A percentile compares a stretch with the other conserved stretches of the same genome.
Evolutionary conservation across 2,113 vertebrate species (phyloP).

Genomic region (Zeus faber): DNA sequence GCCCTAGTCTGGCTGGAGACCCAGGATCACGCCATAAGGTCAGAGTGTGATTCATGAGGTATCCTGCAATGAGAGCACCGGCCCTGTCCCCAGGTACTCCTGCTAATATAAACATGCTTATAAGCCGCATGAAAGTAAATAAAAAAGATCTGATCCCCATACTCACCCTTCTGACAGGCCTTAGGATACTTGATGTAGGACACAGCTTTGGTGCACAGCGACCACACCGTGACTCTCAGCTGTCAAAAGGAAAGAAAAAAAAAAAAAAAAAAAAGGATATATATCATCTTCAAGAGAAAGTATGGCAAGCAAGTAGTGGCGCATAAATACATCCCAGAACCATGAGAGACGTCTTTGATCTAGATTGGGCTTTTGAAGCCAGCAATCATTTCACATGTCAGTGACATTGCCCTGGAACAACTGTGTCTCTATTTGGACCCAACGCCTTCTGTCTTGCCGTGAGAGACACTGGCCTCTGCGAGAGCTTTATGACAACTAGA

Average conservation of each 20-base stretch:
- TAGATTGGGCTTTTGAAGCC: not conserved
- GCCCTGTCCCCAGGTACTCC: conserved; percentile 58
- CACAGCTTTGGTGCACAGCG: conserved; percentile 93
- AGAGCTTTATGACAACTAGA: not conserved
- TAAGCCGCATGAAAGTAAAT: conserved; percentile 22
- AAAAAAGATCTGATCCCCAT: conserved; percentile 13
- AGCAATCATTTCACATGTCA: not conserved
- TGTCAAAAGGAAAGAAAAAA: conserved; percentile 56
- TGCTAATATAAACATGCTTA: conserved; percentile 18
- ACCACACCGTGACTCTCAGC: conserved; percentile 97
- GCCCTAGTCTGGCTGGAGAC: conserved; percentile 33
- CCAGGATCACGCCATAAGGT: conserved; percentile 52
- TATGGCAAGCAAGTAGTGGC: not conserved
- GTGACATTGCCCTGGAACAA: not conserved
- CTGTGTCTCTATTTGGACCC: not conserved
- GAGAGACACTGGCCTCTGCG: not conserved
- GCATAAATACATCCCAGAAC: conserved; percentile 3
- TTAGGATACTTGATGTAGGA: conserved; percentile 99
- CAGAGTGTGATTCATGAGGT: conserved; percentile 54
- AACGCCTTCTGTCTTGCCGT: not conserved
- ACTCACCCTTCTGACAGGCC: conserved; percentile 92
- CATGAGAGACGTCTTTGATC: conserved; percentile 6
- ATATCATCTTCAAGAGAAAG: conserved; percentile 33
- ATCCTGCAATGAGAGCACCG: conserved; percentile 16
- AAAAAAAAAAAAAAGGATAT: conserved; percentile 2